Conservation (phyloP, 2,888 invertebrate species). For the Trissolcus japonicus region DNA sequence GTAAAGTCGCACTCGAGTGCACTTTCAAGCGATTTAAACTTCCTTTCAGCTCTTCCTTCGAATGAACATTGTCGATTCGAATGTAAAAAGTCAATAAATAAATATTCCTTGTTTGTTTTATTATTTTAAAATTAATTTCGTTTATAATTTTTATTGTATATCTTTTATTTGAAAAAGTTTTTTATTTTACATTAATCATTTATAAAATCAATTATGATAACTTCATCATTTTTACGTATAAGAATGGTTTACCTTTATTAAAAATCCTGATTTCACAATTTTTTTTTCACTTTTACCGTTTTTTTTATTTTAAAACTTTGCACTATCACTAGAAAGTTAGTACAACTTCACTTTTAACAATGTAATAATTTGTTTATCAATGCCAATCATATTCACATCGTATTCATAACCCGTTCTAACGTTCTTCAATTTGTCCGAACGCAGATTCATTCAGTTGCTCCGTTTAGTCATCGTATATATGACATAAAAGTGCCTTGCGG, state of each 20-base stretch:
- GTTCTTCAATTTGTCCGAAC: background rate
- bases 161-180: background rate
- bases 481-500: slow-evolving; percentile 3
- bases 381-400: background rate
- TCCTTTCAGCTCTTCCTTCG: slow-evolving; percentile 37
- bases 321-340: too few species aligned
- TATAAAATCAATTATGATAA: too few species aligned
- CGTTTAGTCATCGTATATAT: background rate
- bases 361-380: too few species aligned
- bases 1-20: slow-evolving; percentile 33
- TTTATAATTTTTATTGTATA: too few species aligned
- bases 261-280: too few species aligned
- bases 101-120: slow-evolving; percentile 6
- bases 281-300: too few species aligned
- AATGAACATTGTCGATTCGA: slow-evolving; percentile 15
- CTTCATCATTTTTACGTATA: too few species aligned
- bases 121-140: slow-evolving; percentile 11
- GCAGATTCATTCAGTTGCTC: too few species aligned
- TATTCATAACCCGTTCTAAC: background rate
- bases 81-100: slow-evolving; percentile 27
- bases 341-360: too few species aligned
- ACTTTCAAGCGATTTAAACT: slow-evolving; percentile 43
- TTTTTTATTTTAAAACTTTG: too few species aligned
- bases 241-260: too few species aligned
- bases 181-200: background rate